These are phyloP conservation scores for Brachionus angularis DNA, from an alignment of 1,140 invertebrate species.

Conservation along the genomic window DNA sequence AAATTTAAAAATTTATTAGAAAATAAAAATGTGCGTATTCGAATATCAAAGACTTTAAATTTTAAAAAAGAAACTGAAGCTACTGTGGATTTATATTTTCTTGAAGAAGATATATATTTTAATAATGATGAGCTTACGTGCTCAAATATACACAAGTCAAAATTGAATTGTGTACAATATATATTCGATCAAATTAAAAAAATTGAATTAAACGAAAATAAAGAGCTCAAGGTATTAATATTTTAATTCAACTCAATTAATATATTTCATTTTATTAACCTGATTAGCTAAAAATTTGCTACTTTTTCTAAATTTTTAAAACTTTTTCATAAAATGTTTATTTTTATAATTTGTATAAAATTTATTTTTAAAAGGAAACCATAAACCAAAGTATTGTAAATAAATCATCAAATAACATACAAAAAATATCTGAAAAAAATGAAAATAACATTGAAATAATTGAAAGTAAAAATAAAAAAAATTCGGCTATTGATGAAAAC, in stretches of 20 bases:
- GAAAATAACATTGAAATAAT: no score
- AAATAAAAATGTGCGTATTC: not conserved
- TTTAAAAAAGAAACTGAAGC: slow-evolving; percentile 23
- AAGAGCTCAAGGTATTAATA: not conserved
- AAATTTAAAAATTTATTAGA: slow-evolving; percentile 10
- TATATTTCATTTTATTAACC: no score
- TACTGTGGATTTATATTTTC: slow-evolving; percentile 32
- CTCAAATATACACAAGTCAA: not conserved
- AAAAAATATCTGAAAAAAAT: no score
- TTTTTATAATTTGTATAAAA: no score
- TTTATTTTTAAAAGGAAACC: no score
- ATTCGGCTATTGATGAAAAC: no score
- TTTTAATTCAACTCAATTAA: not conserved
- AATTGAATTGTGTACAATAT: slow-evolving; percentile 7
- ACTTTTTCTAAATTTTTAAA: no score
- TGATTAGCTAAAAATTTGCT: no score
- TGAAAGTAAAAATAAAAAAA: no score
- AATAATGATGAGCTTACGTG: not conserved
- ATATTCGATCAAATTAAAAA: slow-evolving; percentile 24
- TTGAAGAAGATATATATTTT: not conserved
- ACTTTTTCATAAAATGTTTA: no score
- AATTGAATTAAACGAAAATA: not conserved
- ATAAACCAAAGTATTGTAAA: no score
- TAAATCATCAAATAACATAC: no score
- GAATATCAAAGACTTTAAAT: not conserved